Conservation (phyloP, 2,888 invertebrate species). For the Trichacis sp. region DNA sequence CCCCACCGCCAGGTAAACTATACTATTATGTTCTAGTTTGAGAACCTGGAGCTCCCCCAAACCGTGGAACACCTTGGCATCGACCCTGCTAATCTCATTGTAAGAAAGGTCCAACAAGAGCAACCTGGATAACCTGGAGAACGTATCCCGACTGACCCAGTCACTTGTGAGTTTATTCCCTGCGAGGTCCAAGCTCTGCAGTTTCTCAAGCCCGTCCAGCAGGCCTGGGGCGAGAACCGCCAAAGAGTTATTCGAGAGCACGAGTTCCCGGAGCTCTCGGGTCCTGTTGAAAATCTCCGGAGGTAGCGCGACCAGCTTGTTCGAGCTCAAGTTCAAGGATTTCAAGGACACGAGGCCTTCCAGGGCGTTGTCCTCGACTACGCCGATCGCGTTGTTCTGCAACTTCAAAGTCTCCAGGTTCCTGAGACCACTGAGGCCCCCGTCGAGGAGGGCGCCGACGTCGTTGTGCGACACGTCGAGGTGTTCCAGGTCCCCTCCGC, state of each 20-base stretch:
- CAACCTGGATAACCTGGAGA: slow-evolving; percentile 79
- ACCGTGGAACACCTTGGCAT: slow-evolving; percentile 80
- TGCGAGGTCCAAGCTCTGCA: slow-evolving; percentile 81
- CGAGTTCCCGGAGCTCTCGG: slow-evolving; percentile 79
- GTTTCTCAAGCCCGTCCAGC: slow-evolving; percentile 79
- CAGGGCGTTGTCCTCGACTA: slow-evolving; percentile 81
- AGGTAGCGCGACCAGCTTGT: slow-evolving; percentile 81
- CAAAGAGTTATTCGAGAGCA: slow-evolving; percentile 83
- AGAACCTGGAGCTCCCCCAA: slow-evolving; percentile 81
- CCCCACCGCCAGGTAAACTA: slow-evolving; percentile 78
- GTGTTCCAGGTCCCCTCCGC: slow-evolving; percentile 77
- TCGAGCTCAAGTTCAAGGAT: slow-evolving; percentile 80
- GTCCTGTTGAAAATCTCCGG: slow-evolving; percentile 82
- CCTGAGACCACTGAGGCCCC: slow-evolving; percentile 78
- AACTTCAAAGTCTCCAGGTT: slow-evolving; percentile 79
- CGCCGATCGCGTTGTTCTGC: slow-evolving; percentile 82
- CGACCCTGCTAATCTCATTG: slow-evolving; percentile 80
- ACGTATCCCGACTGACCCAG: slow-evolving; percentile 83
- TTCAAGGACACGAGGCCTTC: slow-evolving; percentile 78
- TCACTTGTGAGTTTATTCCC: slow-evolving; percentile 81
- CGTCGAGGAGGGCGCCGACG: slow-evolving; percentile 78
- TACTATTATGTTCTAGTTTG: slow-evolving; percentile 79
- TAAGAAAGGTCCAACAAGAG: slow-evolving; percentile 81
- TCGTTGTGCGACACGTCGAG: slow-evolving; percentile 83
- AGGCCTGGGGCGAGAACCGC: slow-evolving; percentile 81